Conservation (phyloP, 53 echinoderm and acorn worm species). For the Holothuria scabra region DNA sequence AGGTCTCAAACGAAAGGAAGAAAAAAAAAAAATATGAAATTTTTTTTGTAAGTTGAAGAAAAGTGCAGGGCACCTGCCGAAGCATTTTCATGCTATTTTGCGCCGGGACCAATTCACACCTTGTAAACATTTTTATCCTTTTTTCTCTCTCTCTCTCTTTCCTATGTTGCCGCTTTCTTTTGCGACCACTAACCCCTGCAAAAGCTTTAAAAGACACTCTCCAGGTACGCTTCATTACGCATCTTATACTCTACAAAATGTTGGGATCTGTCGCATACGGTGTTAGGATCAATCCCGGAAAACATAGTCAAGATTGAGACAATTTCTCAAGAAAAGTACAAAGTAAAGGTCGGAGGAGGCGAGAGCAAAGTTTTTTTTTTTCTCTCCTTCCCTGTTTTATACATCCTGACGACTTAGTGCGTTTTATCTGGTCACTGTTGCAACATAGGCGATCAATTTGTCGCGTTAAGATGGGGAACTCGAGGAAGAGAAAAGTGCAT, state of each 20-base stretch:
- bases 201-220: not conserved
- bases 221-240: conserved; percentile 23
- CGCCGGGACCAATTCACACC: conserved; percentile 29
- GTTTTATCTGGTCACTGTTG: conserved; percentile 35
- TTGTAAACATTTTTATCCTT: not conserved
- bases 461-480: conserved; percentile 5
- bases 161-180: not conserved
- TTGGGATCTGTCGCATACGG: too few relatives aligned
- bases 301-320: not conserved
- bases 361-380: not conserved
- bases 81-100: conserved; percentile 10
- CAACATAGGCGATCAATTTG: conserved; percentile 33
- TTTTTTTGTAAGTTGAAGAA: conserved; percentile 20
- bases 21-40: not conserved
- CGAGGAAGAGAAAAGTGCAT: conserved; percentile 12
- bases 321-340: conserved; percentile 16
- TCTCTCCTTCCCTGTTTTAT: too few relatives aligned
- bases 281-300: too few relatives aligned
- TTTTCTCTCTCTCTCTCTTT: not conserved
- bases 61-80: conserved; percentile 46
- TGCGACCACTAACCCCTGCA: not conserved
- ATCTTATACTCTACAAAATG: not conserved
- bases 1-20: not conserved
- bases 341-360: conserved; percentile 16
- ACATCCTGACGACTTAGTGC: not conserved